These are phyloP conservation scores for Apamea monoglypha DNA, from an alignment of 2,888 invertebrate genomes.

Conservation along the genomic window DNA sequence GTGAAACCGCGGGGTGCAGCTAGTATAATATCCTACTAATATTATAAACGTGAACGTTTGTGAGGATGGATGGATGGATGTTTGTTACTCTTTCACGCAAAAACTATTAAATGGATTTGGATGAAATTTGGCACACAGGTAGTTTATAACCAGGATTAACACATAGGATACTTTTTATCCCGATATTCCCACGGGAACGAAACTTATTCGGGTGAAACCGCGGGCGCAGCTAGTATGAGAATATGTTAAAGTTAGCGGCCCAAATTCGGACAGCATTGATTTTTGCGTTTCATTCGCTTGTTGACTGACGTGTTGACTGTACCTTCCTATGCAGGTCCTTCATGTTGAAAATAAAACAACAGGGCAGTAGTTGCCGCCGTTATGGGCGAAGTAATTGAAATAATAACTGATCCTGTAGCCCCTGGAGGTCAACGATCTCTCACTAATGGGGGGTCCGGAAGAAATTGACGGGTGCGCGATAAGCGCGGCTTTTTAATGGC, in stretches of 20 bases:
- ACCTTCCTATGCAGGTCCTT: not conserved
- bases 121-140: too few relatives aligned
- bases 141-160: too few relatives aligned
- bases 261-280: constrained; percentile 23
- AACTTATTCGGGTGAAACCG: too few relatives aligned
- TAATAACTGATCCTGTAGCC: constrained; percentile 67
- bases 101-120: too few relatives aligned
- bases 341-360: constrained; percentile 64
- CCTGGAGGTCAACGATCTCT: constrained; percentile 66
- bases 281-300: constrained; percentile 17
- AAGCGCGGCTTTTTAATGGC: constrained; percentile 62
- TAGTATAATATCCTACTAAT: too few relatives aligned
- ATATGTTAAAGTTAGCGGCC: constrained; percentile 8
- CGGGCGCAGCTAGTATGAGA: not conserved
- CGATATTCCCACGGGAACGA: too few relatives aligned
- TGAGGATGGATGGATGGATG: too few relatives aligned
- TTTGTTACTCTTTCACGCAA: too few relatives aligned
- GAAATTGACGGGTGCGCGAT: constrained; percentile 56
- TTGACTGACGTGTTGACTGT: constrained; percentile 29
- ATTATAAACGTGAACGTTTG: too few relatives aligned
- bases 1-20: too few relatives aligned
- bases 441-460: constrained; percentile 64
- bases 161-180: too few relatives aligned
- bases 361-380: constrained; percentile 43
- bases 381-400: constrained; percentile 70